A percentile compares a stretch with the other conserved stretches of the same genome.
phyloP scores from a whole-genome alignment of 2,113 vertebrate genomes.

The Callionymus lyra region DNA sequence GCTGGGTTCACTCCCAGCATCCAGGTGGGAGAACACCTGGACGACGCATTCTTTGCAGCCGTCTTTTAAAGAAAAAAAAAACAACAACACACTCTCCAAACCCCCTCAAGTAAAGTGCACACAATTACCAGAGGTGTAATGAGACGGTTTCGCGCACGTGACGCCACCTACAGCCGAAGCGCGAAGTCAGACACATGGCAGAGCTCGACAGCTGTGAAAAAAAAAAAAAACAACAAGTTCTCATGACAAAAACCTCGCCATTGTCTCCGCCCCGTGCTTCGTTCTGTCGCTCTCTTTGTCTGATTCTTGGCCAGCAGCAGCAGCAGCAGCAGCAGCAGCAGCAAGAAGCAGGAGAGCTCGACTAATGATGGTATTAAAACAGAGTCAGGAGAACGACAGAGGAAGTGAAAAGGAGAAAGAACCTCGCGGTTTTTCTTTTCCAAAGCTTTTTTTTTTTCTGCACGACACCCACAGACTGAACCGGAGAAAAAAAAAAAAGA shows the following conservation, averaged over 20 bases:
- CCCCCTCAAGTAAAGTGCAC: conserved; percentile 1
- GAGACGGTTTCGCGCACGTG: not conserved
- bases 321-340: conserved; percentile 26
- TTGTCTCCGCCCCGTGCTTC: too few relatives aligned
- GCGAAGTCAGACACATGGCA: conserved; percentile 4
- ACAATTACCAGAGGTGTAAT: not conserved
- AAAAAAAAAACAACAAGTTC: not conserved
- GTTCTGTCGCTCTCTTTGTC: not conserved
- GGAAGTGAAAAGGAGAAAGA: conserved; percentile 35
- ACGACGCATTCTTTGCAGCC: conserved; percentile 10
- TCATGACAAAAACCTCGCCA: conserved; percentile 15
- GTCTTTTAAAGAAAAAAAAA: not conserved
- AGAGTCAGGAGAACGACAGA: conserved; percentile 54
- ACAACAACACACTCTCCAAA: not conserved
- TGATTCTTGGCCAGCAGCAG: conserved; percentile 46
- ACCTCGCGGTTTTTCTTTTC: conserved; percentile 55
- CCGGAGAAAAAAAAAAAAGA: conserved; percentile 22
- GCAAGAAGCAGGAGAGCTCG: conserved; percentile 46
- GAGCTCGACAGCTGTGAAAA: not conserved
- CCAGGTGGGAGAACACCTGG: conserved; percentile 43
- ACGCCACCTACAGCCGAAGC: conserved; percentile 1
- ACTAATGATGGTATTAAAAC: conserved; percentile 59
- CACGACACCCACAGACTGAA: conserved; percentile 51
- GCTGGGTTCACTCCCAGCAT: conserved; percentile 12
- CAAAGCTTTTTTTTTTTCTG: conserved; percentile 53